Evolutionary conservation across 2,888 invertebrate species (phyloP), one percentile per base, ranked within the genome.

Genomic region (Troides helena): DNA sequence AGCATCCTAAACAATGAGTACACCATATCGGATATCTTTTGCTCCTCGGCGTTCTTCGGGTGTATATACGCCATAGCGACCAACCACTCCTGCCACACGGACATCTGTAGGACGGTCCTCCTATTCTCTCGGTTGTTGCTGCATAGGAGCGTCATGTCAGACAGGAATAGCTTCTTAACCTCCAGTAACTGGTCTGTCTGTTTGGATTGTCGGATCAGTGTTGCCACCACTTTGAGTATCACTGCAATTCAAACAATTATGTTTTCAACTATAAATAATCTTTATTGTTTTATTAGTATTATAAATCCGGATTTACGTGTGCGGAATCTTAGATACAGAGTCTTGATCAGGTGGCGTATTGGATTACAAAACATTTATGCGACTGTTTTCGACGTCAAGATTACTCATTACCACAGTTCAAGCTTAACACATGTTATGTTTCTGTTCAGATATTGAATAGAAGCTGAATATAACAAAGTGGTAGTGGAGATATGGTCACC

Each of bases 81-180:
- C 17, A 99, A 94, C 99, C 99, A 99, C 72, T 91, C 99, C 89
- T 98, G 98, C 99, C 99, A 99, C 0, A 99, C 99, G 0, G 99
- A 99, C 99, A 99, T 99, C 92, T 99, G 99, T 59, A 99, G 93
- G 18, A 99, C 98, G 0, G 99, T 99, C 79, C 99, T 94, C 65
- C 99, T 93, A 88, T 99, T 99, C 85, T 99, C 99, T 18, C 99
- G 94, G 87, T 98, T 99, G 86, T 98, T 98, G 84, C 98, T 98
- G 91, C 99, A 99, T 70, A 99, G 93, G 65, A 98, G 93, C n/a
- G 99, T 99, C 97, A 99, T 98, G 87, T 99, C 99, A 1, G 98
- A 98, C 8, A 99, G 94, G 89, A 99, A 99, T 66, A 98, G 93
- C 83, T 98, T 98, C 92, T 99, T 99, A 67, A 99, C 98, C 84